Evolutionary conservation across 2,888 invertebrate genomes (phyloP), one percentile per base, ranked within the genome.

Genomic region (Thecocarcelia acutangulata): DNA sequence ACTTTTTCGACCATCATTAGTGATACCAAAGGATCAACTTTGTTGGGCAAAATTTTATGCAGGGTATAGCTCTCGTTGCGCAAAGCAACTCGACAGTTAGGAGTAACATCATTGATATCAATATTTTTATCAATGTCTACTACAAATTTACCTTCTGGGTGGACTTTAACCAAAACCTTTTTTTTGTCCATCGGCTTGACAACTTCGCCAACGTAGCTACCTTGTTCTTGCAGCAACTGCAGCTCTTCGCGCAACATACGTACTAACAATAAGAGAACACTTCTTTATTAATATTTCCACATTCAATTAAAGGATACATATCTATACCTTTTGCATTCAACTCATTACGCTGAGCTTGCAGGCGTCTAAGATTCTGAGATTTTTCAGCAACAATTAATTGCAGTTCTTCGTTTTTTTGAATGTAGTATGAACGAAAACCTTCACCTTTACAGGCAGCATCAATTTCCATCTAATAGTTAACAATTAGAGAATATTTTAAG

Each of bases 1-100:
- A 99, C 99, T 91, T 99, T 99, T 90, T 99, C 99, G 0, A 99
- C 99, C 99, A 99, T 99, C 99, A 99, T 99, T 81, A 99, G 94
- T 0, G 98, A 98, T 0, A 99, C 99, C 77, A 99, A 92, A 0
- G 99, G 99, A 92, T 99, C 99, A 2, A 99, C 98, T 93, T 99
- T 99, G 91, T 99, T 99, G 0, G 99, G 99, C 24, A 99, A 92
- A 85, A 99, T 98, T 92, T 99, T 99, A 90, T 99, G 99, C 48
- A 99, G 93, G 0, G 98, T 98, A 89, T 99, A 99, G 90, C 98
- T 98, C 91, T 99, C 99, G 89, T 99, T 99, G 72, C 99, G 94
- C 44, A 99, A 93, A 8, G 99, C 99, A 19, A 99, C 99, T 86
- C 99, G 94, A 86, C 98, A 98, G 91, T 99, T 99, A 11, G 99